Evolutionary conservation across 2,797 vertebrate species (phyloP).

Genomic region (Eidolon dupreanum): DNA sequence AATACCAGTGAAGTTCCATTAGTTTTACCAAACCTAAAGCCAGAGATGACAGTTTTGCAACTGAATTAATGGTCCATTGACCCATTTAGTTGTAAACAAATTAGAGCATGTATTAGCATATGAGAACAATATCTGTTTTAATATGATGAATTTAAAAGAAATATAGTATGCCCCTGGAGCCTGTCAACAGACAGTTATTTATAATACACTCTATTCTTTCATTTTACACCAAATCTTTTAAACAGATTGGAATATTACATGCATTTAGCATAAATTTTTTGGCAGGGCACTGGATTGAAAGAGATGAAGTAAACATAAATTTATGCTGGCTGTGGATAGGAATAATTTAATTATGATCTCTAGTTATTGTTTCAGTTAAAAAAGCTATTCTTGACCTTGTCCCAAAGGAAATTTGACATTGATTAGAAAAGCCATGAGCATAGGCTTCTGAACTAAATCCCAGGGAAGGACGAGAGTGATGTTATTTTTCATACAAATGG

Average conservation of each 20-base stretch:
- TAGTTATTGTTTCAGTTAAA: not conserved
- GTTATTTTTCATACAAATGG: slow-evolving; percentile 53
- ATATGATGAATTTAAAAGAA: not conserved
- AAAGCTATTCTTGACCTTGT: not conserved
- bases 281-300: not conserved
- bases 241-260: slow-evolving; percentile 19
- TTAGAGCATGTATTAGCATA: not conserved
- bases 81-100: slow-evolving; percentile 46
- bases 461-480: not conserved
- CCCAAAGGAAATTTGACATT: not conserved
- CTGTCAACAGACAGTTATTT: not conserved
- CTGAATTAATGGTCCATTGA: slow-evolving; percentile 53
- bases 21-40: not conserved
- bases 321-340: not conserved
- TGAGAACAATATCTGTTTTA: not conserved
- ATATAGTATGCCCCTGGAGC: not conserved
- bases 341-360: slow-evolving; percentile 18
- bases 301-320: slow-evolving; percentile 9
- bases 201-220: not conserved
- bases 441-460: slow-evolving; percentile 17
- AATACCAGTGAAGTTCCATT: slow-evolving; percentile 42
- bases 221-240: slow-evolving; percentile 40
- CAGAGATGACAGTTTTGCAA: slow-evolving; percentile 34
- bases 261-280: not conserved
- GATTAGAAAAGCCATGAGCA: not conserved